Conservation (phyloP, 2,888 invertebrate genomes). For the Leptinotarsa juncta region DNA sequence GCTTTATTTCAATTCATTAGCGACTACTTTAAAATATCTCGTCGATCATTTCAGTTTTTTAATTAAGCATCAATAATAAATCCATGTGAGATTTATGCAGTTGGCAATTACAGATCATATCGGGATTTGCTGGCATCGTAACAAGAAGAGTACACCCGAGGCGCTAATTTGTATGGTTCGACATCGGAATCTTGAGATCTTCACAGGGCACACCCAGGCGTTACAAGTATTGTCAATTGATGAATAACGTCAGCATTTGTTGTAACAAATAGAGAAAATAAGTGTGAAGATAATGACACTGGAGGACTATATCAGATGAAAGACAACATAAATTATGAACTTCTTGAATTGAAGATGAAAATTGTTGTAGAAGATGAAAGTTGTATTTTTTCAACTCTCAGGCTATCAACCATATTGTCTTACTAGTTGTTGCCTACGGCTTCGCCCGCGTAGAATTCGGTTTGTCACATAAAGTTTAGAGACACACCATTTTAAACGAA, state of each 20-base stretch:
- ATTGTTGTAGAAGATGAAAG: too few relatives aligned
- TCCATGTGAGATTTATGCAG: constrained; percentile 56
- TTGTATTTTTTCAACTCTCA: too few relatives aligned
- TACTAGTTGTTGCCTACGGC: too few relatives aligned
- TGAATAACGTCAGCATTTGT: constrained; percentile 31
- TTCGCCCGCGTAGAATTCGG: too few relatives aligned
- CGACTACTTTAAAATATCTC: constrained; percentile 40
- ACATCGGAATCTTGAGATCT: constrained; percentile 37
- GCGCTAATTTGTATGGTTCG: constrained; percentile 43
- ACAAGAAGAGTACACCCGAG: constrained; percentile 34
- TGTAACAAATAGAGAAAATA: not conserved
- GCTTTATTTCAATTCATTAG: constrained; percentile 42
- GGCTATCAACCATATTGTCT: too few relatives aligned
- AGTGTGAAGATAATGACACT: not conserved
- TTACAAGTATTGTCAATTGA: constrained; percentile 41
- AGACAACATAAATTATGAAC: not conserved
- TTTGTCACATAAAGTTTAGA: too few relatives aligned
- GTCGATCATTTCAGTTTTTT: constrained; percentile 44
- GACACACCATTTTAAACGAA: too few relatives aligned
- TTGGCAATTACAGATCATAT: constrained; percentile 58
- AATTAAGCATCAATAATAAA: constrained; percentile 50
- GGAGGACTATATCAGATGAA: not conserved
- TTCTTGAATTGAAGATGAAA: not conserved
- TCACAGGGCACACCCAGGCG: constrained; percentile 38
- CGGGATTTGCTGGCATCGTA: constrained; percentile 48